Evolutionary conservation across 37 sponge, comb jelly and placozoan species (phyloP).

Genomic region (Oopsacas minuta): DNA sequence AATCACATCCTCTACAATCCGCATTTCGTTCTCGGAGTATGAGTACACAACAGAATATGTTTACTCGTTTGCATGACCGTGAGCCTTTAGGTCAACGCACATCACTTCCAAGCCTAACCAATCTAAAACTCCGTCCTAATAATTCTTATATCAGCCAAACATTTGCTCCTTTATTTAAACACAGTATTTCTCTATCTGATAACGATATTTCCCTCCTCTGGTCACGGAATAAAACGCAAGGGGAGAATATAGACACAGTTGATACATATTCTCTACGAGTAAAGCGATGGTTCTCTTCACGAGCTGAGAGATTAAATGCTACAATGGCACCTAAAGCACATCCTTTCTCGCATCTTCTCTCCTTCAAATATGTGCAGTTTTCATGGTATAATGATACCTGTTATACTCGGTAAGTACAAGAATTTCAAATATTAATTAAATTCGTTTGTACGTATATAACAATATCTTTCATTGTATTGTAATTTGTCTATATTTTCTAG

Average conservation of each 20-base stretch:
- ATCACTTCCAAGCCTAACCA: background rate
- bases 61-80: background rate
- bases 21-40: background rate
- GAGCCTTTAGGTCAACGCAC: background rate
- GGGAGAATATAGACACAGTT: background rate
- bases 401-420: background rate
- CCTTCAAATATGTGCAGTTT: background rate
- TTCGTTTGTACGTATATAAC: background rate
- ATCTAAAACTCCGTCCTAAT: background rate
- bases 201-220: background rate
- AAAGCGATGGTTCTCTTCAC: background rate
- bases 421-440: background rate
- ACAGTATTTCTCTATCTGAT: background rate
- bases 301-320: background rate
- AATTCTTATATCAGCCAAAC: background rate
- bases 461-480: background rate
- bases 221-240: background rate
- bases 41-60: slow-evolving; percentile 1
- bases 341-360: background rate
- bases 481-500: background rate
- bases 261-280: background rate
- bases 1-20: background rate
- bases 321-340: background rate
- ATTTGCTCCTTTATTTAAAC: background rate
- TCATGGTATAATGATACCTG: background rate